phyloP scores from a whole-genome alignment of 2,113 vertebrate genomes.

The Dunckerocampus dactyliophorus region DNA sequence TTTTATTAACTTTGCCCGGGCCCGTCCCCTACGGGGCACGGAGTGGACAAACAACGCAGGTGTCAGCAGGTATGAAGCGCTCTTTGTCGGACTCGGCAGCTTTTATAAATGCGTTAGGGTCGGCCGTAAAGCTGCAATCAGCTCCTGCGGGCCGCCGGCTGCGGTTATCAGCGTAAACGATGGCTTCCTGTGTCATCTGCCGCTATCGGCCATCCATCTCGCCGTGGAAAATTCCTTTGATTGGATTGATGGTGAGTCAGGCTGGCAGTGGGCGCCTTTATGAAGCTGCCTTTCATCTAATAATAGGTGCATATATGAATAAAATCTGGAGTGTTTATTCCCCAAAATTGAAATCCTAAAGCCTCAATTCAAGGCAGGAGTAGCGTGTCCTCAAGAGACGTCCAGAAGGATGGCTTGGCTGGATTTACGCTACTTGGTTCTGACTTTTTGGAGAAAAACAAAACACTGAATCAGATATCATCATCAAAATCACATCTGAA shows the following conservation, averaged over 20 bases:
- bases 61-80: conserved; percentile 66
- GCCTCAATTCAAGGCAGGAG: conserved; percentile 17
- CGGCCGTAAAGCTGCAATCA: conserved; percentile 43
- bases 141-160: conserved; percentile 31
- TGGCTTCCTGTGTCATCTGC: conserved; percentile 17
- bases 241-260: conserved; percentile 10
- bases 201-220: not conserved
- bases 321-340: conserved; percentile 17
- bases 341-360: conserved; percentile 23
- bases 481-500: too few relatives aligned
- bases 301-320: conserved; percentile 28
- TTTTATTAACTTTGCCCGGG: conserved; percentile 66
- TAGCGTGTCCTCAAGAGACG: conserved; percentile 1
- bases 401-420: too few relatives aligned
- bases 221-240: conserved; percentile 8
- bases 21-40: conserved; percentile 44
- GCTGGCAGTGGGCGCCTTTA: not conserved
- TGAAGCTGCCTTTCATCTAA: conserved; percentile 24
- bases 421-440: too few relatives aligned
- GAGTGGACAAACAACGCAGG: conserved; percentile 57
- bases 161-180: conserved; percentile 58
- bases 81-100: conserved; percentile 54
- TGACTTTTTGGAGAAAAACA: too few relatives aligned
- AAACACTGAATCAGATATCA: too few relatives aligned
- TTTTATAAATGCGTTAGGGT: conserved; percentile 59